Evolutionary conservation across 1,140 invertebrate species (phyloP).

Genomic region (Drosophila santomea): DNA sequence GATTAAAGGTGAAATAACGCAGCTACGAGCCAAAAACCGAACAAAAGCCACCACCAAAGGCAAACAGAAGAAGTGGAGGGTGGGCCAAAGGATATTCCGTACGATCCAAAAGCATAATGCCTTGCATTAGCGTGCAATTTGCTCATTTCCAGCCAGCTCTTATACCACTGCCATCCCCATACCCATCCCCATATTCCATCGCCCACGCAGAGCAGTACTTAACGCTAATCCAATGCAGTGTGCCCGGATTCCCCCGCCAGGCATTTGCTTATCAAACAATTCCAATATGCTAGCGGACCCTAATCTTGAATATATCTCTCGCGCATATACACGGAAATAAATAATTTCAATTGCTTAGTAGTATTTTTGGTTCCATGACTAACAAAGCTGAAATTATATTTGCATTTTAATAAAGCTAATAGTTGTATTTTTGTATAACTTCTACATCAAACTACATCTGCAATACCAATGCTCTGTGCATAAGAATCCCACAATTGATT

Average conservation of each 20-base stretch:
- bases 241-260: conserved; percentile 30
- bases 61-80: conserved; percentile 22
- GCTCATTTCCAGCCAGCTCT: conserved; percentile 76
- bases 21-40: conserved; percentile 36
- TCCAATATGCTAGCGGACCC: conserved; percentile 75
- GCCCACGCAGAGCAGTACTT: conserved; percentile 44
- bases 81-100: conserved; percentile 8
- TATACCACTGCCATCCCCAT: conserved; percentile 20
- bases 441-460: background rate
- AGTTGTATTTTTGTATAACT: background rate
- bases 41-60: conserved; percentile 34
- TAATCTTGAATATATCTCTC: conserved; percentile 45
- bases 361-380: background rate
- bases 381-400: background rate
- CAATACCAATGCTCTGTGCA: background rate
- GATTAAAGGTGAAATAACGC: conserved; percentile 80
- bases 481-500: background rate
- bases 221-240: conserved; percentile 53
- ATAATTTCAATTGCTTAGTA: background rate
- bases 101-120: conserved; percentile 71
- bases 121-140: conserved; percentile 81
- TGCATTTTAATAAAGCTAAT: background rate
- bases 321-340: background rate
- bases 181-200: background rate
- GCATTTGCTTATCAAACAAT: conserved; percentile 83